Base-by-base conservation (phyloP, 2,797 vertebrate species). In the Gambusia yucatana region DNA sequence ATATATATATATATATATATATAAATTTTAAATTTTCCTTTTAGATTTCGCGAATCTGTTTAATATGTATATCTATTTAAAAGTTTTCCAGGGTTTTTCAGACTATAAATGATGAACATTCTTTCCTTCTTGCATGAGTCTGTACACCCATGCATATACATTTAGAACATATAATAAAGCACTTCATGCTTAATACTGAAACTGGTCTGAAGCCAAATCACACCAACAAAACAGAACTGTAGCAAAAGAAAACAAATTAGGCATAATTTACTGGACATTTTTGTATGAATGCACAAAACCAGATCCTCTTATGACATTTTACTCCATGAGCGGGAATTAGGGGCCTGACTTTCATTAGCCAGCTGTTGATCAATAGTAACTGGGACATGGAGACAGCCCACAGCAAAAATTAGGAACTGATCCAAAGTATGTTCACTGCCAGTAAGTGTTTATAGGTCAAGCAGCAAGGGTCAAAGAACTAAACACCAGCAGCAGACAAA, bases 281-380 rank as follows among this genome's bases (percentile, higher is more conserved):
- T 72, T 50, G 44, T 8, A 39, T 61, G 28, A 55, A 25, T 57
- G 4, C 65, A 30, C 47, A 52, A 82, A 82, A 61, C 63, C 57
- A 22, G 73, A 4, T 30, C 39, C 50, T 82, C 72, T 83, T 52
- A 78, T 82, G 86, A 87, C 76, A 73, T 65, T 79, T 41, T 84
- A 83, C 85, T 82, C 74, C 80, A 72, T 86, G 59, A 72, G 82
- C 81, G 86, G 71, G 50, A 75, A 39, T 82, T 69, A 36, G 28
- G 43, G 43, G 86, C 84, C 89, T 93, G 90, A 90, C 86, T 84
- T 83, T 91, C 89, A 91, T 93, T 88, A 89, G 77, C 74, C 88
- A 89, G 90, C 92, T 92, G 88, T 82, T 90, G 87, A 91, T 91
- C 77, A 80, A 84, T 47, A 63, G 80, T 85, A 87, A 91, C 87